Evolutionary conservation across 2,113 vertebrate species (phyloP).

Genomic region (Bubo blakistoni): DNA sequence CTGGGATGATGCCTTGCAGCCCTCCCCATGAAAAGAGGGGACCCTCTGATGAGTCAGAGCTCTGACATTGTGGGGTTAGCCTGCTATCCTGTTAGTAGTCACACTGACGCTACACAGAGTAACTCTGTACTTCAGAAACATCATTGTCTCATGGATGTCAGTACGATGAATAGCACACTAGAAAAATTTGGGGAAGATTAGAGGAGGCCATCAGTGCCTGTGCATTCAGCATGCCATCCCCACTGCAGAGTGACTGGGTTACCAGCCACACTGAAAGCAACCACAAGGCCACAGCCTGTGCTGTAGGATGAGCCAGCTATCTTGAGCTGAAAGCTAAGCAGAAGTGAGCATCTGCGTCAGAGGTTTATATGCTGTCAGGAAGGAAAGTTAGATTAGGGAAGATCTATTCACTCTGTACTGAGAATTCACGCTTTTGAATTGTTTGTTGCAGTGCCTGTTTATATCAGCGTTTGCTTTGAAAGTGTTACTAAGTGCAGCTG

Average conservation of each 20-base stretch:
- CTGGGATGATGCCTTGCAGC: neutral
- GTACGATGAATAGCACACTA: neutral
- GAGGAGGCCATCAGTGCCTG: neutral
- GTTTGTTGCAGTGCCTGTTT: neutral
- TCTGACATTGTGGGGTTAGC: neutral
- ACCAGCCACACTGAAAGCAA: neutral
- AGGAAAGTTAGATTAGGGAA: neutral
- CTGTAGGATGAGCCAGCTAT: neutral
- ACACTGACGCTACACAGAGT: neutral
- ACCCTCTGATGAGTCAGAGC: neutral
- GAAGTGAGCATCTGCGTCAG: neutral
- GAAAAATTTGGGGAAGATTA: neutral
- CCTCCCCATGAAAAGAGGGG: neutral
- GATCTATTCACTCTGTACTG: accelerated
- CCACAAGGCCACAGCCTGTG: neutral
- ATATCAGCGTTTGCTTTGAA: neutral
- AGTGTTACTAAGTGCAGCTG: neutral
- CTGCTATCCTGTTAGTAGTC: neutral
- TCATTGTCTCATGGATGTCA: neutral
- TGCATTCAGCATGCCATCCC: neutral
- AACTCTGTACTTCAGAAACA: neutral
- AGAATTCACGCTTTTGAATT: neutral
- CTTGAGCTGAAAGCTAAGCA: neutral
- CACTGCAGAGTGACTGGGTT: accelerated
- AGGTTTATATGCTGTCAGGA: neutral